Conservation (phyloP, 2,113 vertebrate genomes). For the Caranx ignobilis region DNA sequence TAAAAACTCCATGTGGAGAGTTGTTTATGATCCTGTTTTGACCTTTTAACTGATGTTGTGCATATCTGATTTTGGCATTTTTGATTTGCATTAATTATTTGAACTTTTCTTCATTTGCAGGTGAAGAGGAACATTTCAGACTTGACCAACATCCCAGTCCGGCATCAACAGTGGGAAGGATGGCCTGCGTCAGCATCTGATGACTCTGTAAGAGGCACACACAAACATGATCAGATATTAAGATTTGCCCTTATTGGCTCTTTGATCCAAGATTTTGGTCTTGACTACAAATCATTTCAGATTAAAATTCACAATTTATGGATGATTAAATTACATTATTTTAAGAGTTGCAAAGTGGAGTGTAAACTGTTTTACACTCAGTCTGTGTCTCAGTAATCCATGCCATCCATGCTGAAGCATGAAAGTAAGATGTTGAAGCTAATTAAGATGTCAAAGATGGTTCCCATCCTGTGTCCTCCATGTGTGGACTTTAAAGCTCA, state of each 20-base stretch:
- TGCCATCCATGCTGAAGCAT: conserved; percentile 67
- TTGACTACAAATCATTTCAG: not conserved
- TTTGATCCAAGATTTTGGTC: not conserved
- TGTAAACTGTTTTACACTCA: conserved; percentile 42
- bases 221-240: not conserved
- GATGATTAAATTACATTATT: conserved; percentile 5
- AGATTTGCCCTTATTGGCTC: not conserved
- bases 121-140: conserved; percentile 98
- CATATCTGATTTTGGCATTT: not conserved
- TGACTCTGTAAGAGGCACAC: conserved; percentile 89
- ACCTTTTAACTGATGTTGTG: conserved; percentile 12
- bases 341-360: conserved; percentile 3
- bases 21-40: not conserved
- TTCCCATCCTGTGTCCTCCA: conserved; percentile 74
- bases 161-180: conserved; percentile 97
- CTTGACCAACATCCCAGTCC: conserved; percentile 97
- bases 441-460: conserved; percentile 85
- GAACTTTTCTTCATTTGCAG: conserved; percentile 75
- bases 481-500: conserved; percentile 86
- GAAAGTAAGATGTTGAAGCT: conserved; percentile 76
- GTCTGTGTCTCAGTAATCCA: not conserved
- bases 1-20: not conserved
- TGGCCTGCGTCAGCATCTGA: conserved; percentile 94
- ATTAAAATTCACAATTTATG: not conserved
- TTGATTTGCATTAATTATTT: not conserved